Base-by-base conservation (phyloP, 1,140 invertebrate genomes). In the Monomorium pharaonis region DNA sequence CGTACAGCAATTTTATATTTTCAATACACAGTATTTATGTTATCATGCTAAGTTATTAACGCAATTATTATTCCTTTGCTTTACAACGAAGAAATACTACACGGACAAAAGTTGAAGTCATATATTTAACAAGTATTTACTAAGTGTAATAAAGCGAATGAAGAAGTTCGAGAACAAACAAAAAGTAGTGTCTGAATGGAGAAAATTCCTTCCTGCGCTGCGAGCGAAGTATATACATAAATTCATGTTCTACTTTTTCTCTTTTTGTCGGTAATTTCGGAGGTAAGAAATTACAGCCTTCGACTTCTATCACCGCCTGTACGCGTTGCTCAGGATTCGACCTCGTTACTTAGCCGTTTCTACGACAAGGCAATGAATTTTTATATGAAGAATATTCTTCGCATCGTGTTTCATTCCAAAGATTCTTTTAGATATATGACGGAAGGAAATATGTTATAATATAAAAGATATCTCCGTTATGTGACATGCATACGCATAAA, bases 151-250 rank as follows among this genome's bases (percentile, higher is more conserved):
- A 83, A 74, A 58, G 67, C 27, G 37, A 83, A 72, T 83, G 67
- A 83, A 18, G 44, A 83, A 83, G 78, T 83, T 74, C 24, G 51
- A 30, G 75, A 74, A 74, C 78, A 83, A 83, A 83, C 37, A 72
- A 83, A 72, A 83, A 83, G 67, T 60, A 44, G 24, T 58, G 78
- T 58, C 51, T 72, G 78, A 83, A 74, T 83, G 37, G 78, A 83
- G 78, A 60, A 83, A 83, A 83, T 67, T 83, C 67, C 37, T 56
- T 27, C 78, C 58, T 30, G 33, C 58, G 51, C 3, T 30, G 51
- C 33, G 33, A 65, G 62, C 33, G 33, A 47, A 69, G 62, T 83
- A 72, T 72, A 81, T 83, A 83, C 78, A 83, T 83, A 83, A 83
- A 83, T 83, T 83, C 78, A 83, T 83, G 67, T 58, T 21, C 51